Conservation (phyloP, 2,888 invertebrate genomes). For the Monoplex corrugatus region DNA sequence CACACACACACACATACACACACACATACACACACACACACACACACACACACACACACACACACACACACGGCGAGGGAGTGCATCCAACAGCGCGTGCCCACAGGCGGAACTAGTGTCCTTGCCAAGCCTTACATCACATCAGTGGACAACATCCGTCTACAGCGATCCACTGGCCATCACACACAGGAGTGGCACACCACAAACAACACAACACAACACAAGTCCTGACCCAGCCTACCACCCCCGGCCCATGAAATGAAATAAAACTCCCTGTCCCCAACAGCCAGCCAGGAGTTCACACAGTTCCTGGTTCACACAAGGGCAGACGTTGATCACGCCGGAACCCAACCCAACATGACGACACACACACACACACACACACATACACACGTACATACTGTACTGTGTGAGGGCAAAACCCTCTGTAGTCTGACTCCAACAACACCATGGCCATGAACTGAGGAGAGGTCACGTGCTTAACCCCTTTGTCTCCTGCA, state of each 20-base stretch:
- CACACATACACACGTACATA: neutral
- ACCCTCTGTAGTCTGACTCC: no score
- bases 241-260: neutral
- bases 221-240: neutral
- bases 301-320: no score
- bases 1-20: slow-evolving; percentile 2
- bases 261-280: neutral
- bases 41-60: neutral
- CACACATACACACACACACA: slow-evolving; percentile 21
- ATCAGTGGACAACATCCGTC: no score
- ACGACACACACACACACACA: no score
- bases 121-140: neutral
- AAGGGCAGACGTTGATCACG: no score
- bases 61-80: neutral
- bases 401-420: neutral
- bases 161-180: no score
- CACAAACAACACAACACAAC: neutral
- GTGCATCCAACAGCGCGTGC: neutral
- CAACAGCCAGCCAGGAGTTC: no score
- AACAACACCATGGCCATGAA: no score
- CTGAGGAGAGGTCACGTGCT: no score
- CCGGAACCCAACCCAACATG: neutral
- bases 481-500: no score
- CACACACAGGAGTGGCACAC: no score
- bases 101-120: neutral